A percentile compares a stretch with the other conserved stretches of the same genome.
phyloP scores from a whole-genome alignment of 1,140 invertebrate genomes.

The Rhopalosiphum padi region DNA sequence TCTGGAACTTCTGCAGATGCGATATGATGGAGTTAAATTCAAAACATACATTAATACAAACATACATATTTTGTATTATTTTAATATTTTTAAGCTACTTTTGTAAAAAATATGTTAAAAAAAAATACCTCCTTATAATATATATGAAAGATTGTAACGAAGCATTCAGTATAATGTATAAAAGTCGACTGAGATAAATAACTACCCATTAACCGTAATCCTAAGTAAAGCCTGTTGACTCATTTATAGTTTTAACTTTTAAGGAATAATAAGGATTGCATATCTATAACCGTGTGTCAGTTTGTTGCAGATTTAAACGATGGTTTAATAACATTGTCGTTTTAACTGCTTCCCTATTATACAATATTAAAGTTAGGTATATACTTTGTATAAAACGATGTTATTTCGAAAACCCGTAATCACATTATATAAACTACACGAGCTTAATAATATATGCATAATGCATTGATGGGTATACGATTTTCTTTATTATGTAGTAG shows the following conservation, averaged over 20 bases:
- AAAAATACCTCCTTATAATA: neutral
- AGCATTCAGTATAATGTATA: neutral
- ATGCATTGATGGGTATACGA: neutral
- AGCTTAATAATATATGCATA: neutral
- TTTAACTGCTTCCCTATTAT: no score
- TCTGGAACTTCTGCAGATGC: neutral
- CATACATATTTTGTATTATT: neutral
- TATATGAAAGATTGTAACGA: neutral
- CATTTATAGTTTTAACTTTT: constrained; percentile 5
- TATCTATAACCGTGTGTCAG: neutral
- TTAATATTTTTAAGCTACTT: neutral
- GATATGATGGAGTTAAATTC: no score
- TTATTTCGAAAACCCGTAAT: neutral
- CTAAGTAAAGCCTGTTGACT: neutral
- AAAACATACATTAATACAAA: no score
- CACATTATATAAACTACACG: neutral
- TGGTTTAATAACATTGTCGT: constrained; percentile 21
- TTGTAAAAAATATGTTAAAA: neutral
- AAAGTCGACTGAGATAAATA: neutral
- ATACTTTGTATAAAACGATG: neutral
- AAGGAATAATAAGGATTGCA: neutral
- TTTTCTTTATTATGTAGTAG: neutral
- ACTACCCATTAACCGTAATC: neutral
- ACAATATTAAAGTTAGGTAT: neutral
- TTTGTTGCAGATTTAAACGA: neutral